These are phyloP conservation scores for Brachypodius melanocephalos DNA, from an alignment of 2,113 vertebrate species.

Conservation along the genomic window DNA sequence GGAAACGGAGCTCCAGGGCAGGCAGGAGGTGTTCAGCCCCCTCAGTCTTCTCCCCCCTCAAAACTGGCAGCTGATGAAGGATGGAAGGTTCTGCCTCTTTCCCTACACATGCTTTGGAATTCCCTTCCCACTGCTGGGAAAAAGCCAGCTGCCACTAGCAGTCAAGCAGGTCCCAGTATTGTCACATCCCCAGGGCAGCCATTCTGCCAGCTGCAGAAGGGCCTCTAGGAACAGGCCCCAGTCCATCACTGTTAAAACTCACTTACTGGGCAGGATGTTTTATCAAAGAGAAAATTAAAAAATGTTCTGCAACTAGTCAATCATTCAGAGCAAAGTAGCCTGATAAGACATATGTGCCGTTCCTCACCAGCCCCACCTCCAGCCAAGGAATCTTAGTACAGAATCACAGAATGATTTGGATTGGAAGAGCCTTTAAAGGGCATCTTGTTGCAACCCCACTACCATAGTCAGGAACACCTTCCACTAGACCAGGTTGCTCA, in stretches of 20 bases:
- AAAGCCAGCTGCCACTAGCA: background rate
- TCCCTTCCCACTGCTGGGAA: background rate
- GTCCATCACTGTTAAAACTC: background rate
- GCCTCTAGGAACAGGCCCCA: background rate
- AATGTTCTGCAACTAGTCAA: background rate
- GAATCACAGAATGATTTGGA: background rate
- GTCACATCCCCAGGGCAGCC: background rate
- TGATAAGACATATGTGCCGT: rapidly evolving
- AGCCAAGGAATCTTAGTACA: background rate
- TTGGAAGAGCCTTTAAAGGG: background rate
- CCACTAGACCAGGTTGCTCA: background rate
- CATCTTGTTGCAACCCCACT: background rate
- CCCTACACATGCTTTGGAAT: rapidly evolving
- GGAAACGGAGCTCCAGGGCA: background rate
- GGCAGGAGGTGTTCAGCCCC: background rate
- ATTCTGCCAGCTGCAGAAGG: background rate
- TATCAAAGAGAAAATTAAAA: background rate
- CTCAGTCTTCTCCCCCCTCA: background rate
- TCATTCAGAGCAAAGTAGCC: background rate
- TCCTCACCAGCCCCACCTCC: background rate
- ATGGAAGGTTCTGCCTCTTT: background rate
- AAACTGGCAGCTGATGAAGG: background rate
- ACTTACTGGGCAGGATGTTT: background rate
- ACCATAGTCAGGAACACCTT: background rate
- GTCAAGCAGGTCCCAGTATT: no score